phyloP scores from a whole-genome alignment of 2,888 invertebrate species.

The Acrocyrtus sp. region DNA sequence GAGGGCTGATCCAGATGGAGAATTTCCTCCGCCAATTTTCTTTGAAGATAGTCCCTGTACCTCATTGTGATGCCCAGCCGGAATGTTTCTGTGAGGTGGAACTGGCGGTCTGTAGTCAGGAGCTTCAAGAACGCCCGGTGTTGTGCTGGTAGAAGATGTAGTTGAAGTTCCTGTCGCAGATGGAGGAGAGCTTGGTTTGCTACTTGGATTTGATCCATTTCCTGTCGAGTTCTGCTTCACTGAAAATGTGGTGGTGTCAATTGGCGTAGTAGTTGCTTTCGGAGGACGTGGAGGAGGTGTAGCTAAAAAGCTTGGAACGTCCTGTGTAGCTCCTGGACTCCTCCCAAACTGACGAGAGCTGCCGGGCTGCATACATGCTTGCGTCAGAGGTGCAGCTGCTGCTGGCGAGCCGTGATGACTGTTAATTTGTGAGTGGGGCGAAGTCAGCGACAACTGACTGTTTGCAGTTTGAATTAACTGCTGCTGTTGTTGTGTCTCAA shows the following conservation, averaged over 20 bases:
- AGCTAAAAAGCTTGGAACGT: conserved; percentile 53
- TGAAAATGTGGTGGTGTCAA: conserved; percentile 62
- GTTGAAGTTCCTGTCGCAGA: conserved; percentile 66
- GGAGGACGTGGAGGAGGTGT: conserved; percentile 62
- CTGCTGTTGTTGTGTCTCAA: conserved; percentile 53
- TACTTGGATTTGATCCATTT: conserved; percentile 48
- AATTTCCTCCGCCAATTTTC: conserved; percentile 35
- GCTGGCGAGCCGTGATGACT: conserved; percentile 43
- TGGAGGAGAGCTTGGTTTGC: conserved; percentile 43
- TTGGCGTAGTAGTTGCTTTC: conserved; percentile 48
- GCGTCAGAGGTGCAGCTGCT: conserved; percentile 16
- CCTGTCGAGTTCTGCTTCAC: conserved; percentile 55
- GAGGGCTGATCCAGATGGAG: conserved; percentile 62
- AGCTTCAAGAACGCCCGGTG: conserved; percentile 41
- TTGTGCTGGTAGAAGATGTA: conserved; percentile 65
- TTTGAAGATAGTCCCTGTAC: conserved; percentile 35
- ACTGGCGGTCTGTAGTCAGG: conserved; percentile 88
- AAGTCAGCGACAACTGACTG: conserved; percentile 46
- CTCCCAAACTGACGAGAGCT: conserved; percentile 64
- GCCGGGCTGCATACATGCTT: conserved; percentile 29
- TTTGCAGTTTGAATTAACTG: conserved; percentile 29
- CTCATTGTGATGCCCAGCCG: conserved; percentile 47
- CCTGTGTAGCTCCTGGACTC: conserved; percentile 64
- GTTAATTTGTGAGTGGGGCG: conserved; percentile 41
- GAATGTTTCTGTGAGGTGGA: conserved; percentile 83